Evolutionary conservation across 1,140 invertebrate genomes (phyloP).

Genomic region (Tachypleus tridentatus): DNA sequence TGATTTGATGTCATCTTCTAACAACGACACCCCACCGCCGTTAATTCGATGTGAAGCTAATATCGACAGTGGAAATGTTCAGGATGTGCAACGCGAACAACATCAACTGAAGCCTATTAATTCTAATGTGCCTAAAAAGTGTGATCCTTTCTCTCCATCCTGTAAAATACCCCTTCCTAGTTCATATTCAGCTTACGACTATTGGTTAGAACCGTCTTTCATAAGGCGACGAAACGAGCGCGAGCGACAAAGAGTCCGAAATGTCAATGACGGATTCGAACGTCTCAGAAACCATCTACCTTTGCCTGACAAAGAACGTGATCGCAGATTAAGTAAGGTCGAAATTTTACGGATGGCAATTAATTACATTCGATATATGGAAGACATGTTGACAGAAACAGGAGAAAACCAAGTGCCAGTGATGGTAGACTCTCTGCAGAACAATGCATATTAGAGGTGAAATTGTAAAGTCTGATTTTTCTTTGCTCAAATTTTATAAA

Average conservation of each 20-base stretch:
- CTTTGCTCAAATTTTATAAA: no score
- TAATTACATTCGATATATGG: conserved; percentile 35
- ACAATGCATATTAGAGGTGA: no score
- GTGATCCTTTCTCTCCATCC: conserved; percentile 31
- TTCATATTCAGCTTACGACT: conserved; percentile 28
- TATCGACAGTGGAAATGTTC: no score
- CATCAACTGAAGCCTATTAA: no score
- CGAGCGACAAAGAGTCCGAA: conserved; percentile 48
- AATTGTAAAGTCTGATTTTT: no score
- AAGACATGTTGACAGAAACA: conserved; percentile 29
- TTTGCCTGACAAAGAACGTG: conserved; percentile 17
- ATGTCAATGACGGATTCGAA: conserved; percentile 71
- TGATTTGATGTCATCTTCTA: no score
- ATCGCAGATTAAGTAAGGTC: conserved; percentile 39
- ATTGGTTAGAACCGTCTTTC: conserved; percentile 28
- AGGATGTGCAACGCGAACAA: no score
- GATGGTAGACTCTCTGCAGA: no score
- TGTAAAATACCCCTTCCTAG: conserved; percentile 33
- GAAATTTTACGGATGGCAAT: conserved; percentile 38
- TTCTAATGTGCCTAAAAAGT: no score
- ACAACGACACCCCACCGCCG: no score
- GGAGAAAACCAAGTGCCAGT: not conserved
- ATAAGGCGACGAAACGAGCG: conserved; percentile 32
- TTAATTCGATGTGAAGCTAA: no score
- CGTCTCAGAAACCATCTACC: conserved; percentile 60